Evolutionary conservation across 1,140 invertebrate genomes (phyloP), one percentile per base, ranked within the genome.

Genomic region (Bombus polaris): DNA sequence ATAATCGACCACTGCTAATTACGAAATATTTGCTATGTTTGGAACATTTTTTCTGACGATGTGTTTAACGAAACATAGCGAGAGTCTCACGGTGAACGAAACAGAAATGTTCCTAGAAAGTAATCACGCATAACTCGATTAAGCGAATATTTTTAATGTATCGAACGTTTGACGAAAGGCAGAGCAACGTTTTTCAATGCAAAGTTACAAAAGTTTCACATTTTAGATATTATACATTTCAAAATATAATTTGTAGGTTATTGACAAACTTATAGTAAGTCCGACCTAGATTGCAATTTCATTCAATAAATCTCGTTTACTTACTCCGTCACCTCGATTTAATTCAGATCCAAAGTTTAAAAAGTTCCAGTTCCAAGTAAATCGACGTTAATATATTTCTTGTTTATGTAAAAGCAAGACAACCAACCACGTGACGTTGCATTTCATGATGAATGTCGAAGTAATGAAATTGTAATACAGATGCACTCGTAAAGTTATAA

Each of bases 81-180:
- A 73, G n/a, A 62, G 28, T 83, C 42, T 76, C 57, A 68, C 73
- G 28, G 57, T 53, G 13, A 76, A 74, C 35, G 13, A 13, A 53
- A 72, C n/a, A 42, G 25, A 76, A 68, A 77, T 68, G 81, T 83
- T 83, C 81, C 81, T 83, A 83, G 28, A 68, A 83, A 83, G 12
- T 37, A 75, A 47, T 68, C 66, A 47, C 44, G 32, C 42, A 12
- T 68, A 68, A 80, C 28, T 71, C 44, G 25, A 32, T 70, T 57
- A 44, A 78, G 32, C 28, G 35, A 53, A 53, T 28, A 80, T 39
- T 70, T 47, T 72, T 81, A 73, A 73, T 28, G n/a, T 44, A 35
- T 25, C 28, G 66, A 59, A 72, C 35, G 28, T 62, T 62, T n/a
- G 32, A 65, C 9, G 53, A 28, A 73, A 62, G 59, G 32, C 25